Evolutionary conservation across 2,888 invertebrate species (phyloP).

Genomic region (Liodrosophila aerea): DNA sequence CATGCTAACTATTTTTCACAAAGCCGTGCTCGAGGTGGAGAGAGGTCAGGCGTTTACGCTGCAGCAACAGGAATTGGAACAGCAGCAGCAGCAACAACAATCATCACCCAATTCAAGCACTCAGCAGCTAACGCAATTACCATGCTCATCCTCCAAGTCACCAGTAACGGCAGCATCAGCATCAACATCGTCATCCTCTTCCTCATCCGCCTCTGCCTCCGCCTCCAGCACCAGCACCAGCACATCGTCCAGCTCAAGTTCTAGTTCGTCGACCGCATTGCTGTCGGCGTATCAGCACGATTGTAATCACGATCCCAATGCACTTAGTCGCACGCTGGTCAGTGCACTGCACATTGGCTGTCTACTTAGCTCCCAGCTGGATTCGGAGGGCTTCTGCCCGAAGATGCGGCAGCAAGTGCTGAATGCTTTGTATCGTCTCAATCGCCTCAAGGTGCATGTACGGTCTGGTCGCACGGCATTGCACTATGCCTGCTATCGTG

Average conservation of each 20-base stretch:
- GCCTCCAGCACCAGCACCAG: conserved; percentile 18
- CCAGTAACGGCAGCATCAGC: conserved; percentile 47
- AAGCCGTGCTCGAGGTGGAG: conserved; percentile 90
- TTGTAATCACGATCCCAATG: conserved; percentile 87
- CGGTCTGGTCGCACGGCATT: conserved; percentile 88
- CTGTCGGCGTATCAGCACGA: conserved; percentile 81
- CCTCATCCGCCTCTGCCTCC: conserved; percentile 43
- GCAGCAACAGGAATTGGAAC: conserved; percentile 64
- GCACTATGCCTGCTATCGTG: conserved; percentile 93
- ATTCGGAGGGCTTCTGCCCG: conserved; percentile 84
- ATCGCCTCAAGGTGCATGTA: conserved; percentile 87
- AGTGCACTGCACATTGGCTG: conserved; percentile 93
- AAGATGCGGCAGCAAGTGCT: conserved; percentile 86
- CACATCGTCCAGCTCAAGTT: conserved; percentile 26
- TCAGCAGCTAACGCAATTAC: too few species aligned
- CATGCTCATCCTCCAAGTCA: too few species aligned
- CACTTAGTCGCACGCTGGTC: conserved; percentile 92
- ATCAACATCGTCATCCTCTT: conserved; percentile 53
- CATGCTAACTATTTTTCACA: conserved; percentile 91
- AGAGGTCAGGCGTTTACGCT: conserved; percentile 80
- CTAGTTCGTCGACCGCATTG: conserved; percentile 51
- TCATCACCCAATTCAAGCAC: too few species aligned
- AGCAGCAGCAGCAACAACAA: conserved; percentile 46
- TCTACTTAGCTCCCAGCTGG: conserved; percentile 87
- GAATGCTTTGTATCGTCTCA: conserved; percentile 89